A percentile compares a stretch with the other conserved stretches of the same genome.
phyloP scores from a whole-genome alignment of 2,888 invertebrate genomes.

The Monochamus alternatus region DNA sequence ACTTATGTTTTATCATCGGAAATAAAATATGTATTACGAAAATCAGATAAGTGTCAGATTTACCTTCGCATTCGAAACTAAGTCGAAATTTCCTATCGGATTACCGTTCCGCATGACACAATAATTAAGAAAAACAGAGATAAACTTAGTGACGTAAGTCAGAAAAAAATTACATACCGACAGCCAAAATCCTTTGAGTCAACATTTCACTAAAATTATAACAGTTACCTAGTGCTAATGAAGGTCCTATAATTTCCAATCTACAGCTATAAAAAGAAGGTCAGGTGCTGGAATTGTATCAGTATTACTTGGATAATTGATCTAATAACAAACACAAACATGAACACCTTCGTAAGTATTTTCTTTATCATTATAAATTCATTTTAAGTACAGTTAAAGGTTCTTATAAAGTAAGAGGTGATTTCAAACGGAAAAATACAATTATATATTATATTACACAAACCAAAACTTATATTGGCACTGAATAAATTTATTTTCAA shows the following conservation, averaged over 20 bases:
- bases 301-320: constrained; percentile 29
- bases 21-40: no score
- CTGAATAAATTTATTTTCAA: no score
- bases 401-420: no score
- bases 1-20: no score
- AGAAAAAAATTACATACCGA: constrained; percentile 1
- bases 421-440: no score
- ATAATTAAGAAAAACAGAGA: neutral
- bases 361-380: neutral
- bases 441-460: no score
- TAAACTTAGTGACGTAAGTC: constrained; percentile 7
- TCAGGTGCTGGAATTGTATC: constrained; percentile 34
- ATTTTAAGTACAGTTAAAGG: no score
- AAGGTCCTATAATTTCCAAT: constrained; percentile 16
- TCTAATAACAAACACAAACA: constrained; percentile 33
- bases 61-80: no score
- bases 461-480: no score
- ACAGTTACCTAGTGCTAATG: constrained; percentile 12
- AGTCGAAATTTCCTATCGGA: neutral
- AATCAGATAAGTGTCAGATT: no score
- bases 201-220: constrained; percentile 18
- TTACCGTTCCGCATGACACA: neutral
- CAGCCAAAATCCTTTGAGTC: neutral
- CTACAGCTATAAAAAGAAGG: constrained; percentile 22
- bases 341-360: constrained; percentile 44